These are phyloP conservation scores for Chunga burmeisteri DNA, from an alignment of 2,113 vertebrate species.

Conservation along the genomic window DNA sequence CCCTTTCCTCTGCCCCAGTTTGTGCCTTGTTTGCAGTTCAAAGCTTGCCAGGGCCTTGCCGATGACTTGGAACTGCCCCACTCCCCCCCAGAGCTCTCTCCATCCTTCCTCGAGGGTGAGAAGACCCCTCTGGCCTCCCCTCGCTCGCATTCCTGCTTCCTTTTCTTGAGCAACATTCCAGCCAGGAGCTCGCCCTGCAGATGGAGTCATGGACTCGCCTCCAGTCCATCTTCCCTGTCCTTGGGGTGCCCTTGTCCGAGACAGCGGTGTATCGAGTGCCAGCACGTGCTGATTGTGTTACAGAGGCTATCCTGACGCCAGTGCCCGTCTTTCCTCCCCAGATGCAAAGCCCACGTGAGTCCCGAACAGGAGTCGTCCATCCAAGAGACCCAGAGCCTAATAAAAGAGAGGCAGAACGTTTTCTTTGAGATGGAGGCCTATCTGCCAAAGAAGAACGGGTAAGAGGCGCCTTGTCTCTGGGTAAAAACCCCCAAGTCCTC, in stretches of 20 bases:
- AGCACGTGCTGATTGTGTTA: not conserved
- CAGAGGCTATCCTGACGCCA: not conserved
- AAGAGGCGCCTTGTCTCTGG: not conserved
- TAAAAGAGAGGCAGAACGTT: slow-evolving; percentile 81
- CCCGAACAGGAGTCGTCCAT: slow-evolving; percentile 62
- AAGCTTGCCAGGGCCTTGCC: not conserved
- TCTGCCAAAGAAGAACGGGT: slow-evolving; percentile 95
- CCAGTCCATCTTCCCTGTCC: not conserved
- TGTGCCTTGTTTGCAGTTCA: not conserved
- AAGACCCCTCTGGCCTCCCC: not conserved
- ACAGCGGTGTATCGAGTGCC: not conserved
- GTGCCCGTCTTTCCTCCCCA: slow-evolving; percentile 21
- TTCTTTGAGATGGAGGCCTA: slow-evolving; percentile 96
- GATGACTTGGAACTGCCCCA: not conserved
- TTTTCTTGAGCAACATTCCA: not conserved
- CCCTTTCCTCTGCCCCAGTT: not conserved
- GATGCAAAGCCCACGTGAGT: slow-evolving; percentile 70
- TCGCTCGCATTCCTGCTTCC: not conserved
- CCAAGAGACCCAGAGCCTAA: slow-evolving; percentile 79
- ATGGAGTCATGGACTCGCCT: not conserved
- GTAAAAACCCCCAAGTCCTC: not conserved
- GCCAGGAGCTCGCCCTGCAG: not conserved
- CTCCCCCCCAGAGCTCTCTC: not conserved
- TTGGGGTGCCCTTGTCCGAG: not conserved
- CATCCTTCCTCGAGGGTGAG: not conserved